Base-by-base conservation (phyloP, 53 echinoderm and acorn worm species). In the Actinopyga echinites region DNA sequence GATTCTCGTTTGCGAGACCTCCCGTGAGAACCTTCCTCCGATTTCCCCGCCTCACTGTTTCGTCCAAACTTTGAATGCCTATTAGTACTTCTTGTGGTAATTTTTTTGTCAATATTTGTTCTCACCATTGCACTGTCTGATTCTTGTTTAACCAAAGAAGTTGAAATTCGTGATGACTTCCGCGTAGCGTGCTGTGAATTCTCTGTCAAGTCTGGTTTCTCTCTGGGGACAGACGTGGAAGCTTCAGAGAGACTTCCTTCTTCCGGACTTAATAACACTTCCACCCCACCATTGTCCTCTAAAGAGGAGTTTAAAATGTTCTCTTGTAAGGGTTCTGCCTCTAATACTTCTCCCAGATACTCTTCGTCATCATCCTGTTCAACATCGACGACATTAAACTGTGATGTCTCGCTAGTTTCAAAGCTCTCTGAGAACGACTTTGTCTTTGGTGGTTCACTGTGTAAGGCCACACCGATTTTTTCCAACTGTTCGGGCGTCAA, bases 401-500 rank as follows among this genome's bases (percentile, higher is more conserved):
- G 56, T 15, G 69, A 69, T 21, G 53, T 60, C 30, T 49, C 64
- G 30, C 82, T 74, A 30, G 74, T 45, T 64, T 83, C 66, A 88
- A 68, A 67, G 21, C 64, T 17, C 35, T 82, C 73, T n/a, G 83
- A 66, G 25, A 38, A 40, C 62, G 79, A 33, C 67, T 29, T 38
- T 8, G 58, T 33, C 45, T 75, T 45, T 34, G 25, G 26, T 78
- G 65, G 57, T 59, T 88, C 84, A 0, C 56, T 75, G 9, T 73
- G 63, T 2, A 94, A 65, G 17, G 91, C 84, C 24, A 84, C 83
- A 62, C 87, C 95, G 6, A 95, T 91, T 52, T 85, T 86, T 17
- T 86, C 85, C 49, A 95, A 69, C 68, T 95, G 95, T 37, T 83
- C 95, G 22, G 85, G 84, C 22, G 90, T 91, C 11, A 95, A 87